Evolutionary conservation across 2,888 invertebrate species (phyloP).

Genomic region (Limulus polyphemus): DNA sequence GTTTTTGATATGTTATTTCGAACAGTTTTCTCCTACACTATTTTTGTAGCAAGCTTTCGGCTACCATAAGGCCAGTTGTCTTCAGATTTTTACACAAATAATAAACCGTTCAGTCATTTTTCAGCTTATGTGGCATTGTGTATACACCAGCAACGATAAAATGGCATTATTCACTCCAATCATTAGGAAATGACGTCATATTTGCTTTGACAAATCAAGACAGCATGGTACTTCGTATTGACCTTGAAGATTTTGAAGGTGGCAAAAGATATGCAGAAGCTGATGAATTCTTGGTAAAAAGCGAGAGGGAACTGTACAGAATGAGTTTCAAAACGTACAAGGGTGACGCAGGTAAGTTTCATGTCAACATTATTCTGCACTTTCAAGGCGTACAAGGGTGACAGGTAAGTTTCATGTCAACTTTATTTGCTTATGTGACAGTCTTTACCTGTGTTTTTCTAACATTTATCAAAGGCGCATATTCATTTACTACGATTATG

Average conservation of each 20-base stretch:
- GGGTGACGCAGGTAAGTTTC: conserved; percentile 41
- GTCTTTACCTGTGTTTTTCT: too few species aligned
- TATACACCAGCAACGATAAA: not conserved
- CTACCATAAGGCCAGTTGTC: too few species aligned
- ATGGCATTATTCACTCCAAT: not conserved
- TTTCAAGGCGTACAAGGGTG: too few species aligned
- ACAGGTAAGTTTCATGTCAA: not conserved
- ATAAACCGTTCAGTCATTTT: too few species aligned
- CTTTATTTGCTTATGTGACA: too few species aligned
- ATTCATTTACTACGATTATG: too few species aligned
- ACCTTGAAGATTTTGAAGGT: conserved; percentile 48
- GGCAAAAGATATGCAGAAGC: conserved; percentile 46
- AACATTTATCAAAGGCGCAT: too few species aligned
- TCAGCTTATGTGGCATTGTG: not conserved
- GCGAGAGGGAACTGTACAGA: conserved; percentile 50
- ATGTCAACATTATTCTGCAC: not conserved
- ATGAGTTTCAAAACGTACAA: conserved; percentile 51
- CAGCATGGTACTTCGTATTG: conserved; percentile 48
- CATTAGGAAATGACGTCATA: conserved; percentile 70
- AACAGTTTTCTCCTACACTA: too few species aligned
- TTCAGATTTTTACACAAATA: too few species aligned
- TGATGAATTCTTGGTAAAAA: conserved; percentile 51
- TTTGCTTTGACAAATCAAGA: conserved; percentile 54
- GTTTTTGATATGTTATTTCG: too few species aligned
- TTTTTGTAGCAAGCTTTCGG: too few species aligned